Conservation (phyloP, 2,888 invertebrate genomes). For the Lamellibrachia satsuma region DNA sequence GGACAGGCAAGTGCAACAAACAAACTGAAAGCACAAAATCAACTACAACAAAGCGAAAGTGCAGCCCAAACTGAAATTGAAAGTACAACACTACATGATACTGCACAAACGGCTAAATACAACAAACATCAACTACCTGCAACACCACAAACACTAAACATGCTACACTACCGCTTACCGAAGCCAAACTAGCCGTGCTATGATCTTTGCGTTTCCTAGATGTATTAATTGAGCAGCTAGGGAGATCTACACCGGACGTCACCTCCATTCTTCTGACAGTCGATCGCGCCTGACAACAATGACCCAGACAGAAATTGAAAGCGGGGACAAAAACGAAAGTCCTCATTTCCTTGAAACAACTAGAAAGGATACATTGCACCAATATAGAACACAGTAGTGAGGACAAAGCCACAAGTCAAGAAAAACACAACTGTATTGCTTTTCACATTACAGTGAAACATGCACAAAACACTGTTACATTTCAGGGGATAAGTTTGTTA, state of each 20-base stretch:
- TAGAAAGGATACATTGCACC: neutral
- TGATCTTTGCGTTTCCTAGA: constrained; percentile 17
- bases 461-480: neutral
- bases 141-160: neutral
- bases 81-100: neutral
- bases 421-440: neutral
- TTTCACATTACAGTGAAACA: neutral
- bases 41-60: neutral
- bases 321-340: neutral
- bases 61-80: neutral
- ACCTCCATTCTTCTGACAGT: neutral
- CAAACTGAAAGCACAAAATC: neutral
- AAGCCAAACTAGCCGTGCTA: constrained; percentile 17
- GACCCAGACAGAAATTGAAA: neutral
- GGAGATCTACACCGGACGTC: neutral
- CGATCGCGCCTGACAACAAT: neutral
- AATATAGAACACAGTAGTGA: neutral
- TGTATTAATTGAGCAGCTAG: neutral
- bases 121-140: neutral
- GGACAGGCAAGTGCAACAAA: neutral
- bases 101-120: neutral
- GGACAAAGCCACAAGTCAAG: neutral
- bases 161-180: neutral
- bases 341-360: neutral
- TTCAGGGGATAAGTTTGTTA: neutral